Base-by-base conservation (phyloP, 2,113 vertebrate genomes). In the Tauraco erythrolophus region DNA sequence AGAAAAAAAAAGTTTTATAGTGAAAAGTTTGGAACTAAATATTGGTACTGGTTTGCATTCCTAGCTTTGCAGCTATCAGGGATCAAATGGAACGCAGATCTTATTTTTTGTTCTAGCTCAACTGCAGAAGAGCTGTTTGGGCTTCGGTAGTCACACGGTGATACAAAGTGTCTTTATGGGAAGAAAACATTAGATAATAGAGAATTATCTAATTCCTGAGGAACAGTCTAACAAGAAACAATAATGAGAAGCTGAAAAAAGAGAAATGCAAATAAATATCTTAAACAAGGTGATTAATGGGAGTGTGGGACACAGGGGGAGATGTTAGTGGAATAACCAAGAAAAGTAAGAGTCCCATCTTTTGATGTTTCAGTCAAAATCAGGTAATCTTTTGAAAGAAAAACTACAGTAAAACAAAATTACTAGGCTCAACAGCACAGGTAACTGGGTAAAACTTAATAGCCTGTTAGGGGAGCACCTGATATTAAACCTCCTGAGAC, bases 291-390 rank as follows among this genome's bases (percentile, higher is more conserved):
- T 39, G 35, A 64, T 66, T 62, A 50, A 61, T 22, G 35, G 27
- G 13, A 14, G 3, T 5, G 14, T 2, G 5, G 0, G 46, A 37
- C 24, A 10, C 12, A 17, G 50, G 50, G 24, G 37, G 30, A 30
- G 7, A 10, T 14, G 56, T 24, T 60, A 37, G 10, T 23, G 27
- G n/a, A 64, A 56, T 77, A 84, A 90, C 4, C 18, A 51, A 68
- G 51, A 30, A 87, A 91, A 94, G 30, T 31, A 37, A 78, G 39
- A 8, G 33, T 51, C 7, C 11, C 9, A 10, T 27, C 19, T 85
- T 41, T 64, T 53, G 39, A 35, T 33, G 35, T 68, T 90, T 76
- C 35, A 33, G 33, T 53, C 15, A 72, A 85, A 79, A 82, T 11
- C 17, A 66, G 24, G 7, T 37, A 28, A 50, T 37, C 14, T 56